phyloP scores from a whole-genome alignment of 2,888 invertebrate genomes.

The Taenaris catops region DNA sequence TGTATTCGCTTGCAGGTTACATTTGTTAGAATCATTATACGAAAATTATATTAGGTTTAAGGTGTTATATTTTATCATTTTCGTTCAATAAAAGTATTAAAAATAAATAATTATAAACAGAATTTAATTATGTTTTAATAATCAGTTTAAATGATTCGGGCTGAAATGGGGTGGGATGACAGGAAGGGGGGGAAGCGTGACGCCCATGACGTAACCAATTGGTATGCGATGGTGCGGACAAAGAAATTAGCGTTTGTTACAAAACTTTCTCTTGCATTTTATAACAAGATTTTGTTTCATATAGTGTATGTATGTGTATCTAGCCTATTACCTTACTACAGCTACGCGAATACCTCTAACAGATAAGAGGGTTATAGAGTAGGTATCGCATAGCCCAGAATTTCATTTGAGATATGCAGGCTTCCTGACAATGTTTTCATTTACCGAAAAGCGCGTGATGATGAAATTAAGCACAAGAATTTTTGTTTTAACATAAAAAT shows the following conservation, averaged over 20 bases:
- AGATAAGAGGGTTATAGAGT: too few relatives aligned
- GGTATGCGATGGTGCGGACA: conserved; percentile 58
- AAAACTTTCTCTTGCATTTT: conserved; percentile 25
- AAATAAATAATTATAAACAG: too few relatives aligned
- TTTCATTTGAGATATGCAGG: conserved; percentile 4
- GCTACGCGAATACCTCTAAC: too few relatives aligned
- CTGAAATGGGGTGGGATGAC: conserved; percentile 12
- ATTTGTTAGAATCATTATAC: too few relatives aligned
- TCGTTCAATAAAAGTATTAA: too few relatives aligned
- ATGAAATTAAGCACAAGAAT: too few relatives aligned
- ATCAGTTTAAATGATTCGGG: conserved; percentile 48
- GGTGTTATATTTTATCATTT: too few relatives aligned
- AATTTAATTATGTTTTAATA: conserved; percentile 33
- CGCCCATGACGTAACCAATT: conserved; percentile 63
- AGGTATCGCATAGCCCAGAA: neutral
- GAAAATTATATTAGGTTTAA: too few relatives aligned
- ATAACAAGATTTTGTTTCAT: conserved; percentile 3
- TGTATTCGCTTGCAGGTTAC: too few relatives aligned
- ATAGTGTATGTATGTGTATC: too few relatives aligned
- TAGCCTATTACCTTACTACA: too few relatives aligned
- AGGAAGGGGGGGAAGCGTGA: conserved; percentile 32
- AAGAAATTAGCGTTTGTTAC: conserved; percentile 35
- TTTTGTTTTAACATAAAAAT: too few relatives aligned
- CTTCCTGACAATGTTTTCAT: conserved; percentile 3
- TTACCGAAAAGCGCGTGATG: conserved; percentile 1